Percentiles rank a stretch among this genome's conserved stretches.
phyloP scores from a whole-genome alignment of 2,113 vertebrate species.

The Gymnarchus niloticus region DNA sequence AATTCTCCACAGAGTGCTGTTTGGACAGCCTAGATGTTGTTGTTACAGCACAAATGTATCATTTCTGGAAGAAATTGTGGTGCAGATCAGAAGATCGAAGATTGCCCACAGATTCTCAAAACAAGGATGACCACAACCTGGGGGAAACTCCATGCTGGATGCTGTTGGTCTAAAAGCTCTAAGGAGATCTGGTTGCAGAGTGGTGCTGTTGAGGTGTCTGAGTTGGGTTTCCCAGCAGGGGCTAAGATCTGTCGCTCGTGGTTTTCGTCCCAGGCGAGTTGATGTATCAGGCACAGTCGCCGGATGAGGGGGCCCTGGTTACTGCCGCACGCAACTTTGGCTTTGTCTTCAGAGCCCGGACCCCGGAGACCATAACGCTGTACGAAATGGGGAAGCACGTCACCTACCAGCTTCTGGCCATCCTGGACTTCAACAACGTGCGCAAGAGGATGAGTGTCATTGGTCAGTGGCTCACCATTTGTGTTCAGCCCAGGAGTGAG shows the following conservation, averaged over 20 bases:
- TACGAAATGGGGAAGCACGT: constrained; percentile 60
- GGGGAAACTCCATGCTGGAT: too few species aligned
- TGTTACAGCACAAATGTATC: too few species aligned
- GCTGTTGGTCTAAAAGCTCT: not conserved
- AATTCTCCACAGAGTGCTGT: not conserved
- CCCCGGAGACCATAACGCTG: constrained; percentile 67
- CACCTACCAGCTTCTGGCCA: constrained; percentile 65
- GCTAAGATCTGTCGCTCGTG: not conserved
- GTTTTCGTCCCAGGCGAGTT: constrained; percentile 53
- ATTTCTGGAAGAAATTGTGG: not conserved
- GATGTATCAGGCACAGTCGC: constrained; percentile 66
- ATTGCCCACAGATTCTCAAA: not conserved
- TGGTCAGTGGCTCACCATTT: constrained; percentile 47
- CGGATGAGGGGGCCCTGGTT: constrained; percentile 69
- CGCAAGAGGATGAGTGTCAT: constrained; percentile 74
- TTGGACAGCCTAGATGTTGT: too few species aligned
- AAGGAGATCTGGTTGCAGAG: not conserved
- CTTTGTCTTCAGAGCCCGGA: constrained; percentile 65
- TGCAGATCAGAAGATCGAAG: not conserved
- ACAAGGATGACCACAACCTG: too few species aligned
- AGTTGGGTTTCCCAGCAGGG: not conserved
- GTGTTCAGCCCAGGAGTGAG: not conserved
- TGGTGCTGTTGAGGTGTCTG: not conserved
- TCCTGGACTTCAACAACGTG: constrained; percentile 68
- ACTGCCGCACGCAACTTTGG: constrained; percentile 66